Conservation (phyloP, 2,888 invertebrate species). For the Zaprionus obscuricornis region DNA sequence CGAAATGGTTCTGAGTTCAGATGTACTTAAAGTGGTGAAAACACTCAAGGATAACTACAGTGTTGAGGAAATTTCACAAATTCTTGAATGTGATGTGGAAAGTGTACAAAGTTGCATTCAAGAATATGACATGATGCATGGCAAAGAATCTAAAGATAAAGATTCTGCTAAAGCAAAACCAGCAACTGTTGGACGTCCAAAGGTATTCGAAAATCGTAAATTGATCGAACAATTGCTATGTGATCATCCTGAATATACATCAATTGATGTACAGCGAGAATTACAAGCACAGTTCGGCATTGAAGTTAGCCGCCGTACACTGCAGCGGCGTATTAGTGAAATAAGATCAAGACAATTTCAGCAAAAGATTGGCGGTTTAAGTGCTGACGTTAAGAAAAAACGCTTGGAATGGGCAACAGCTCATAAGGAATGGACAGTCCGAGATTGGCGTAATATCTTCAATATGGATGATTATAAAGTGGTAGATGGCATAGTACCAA, state of each 20-base stretch:
- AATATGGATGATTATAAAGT: conserved; percentile 64
- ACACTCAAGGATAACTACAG: conserved; percentile 34
- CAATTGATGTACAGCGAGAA: conserved; percentile 57
- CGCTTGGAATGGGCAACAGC: conserved; percentile 56
- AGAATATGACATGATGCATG: conserved; percentile 13
- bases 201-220: conserved; percentile 53
- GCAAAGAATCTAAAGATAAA: conserved; percentile 20
- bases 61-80: conserved; percentile 54
- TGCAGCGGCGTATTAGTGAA: conserved; percentile 64
- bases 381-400: not conserved
- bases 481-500: conserved; percentile 11
- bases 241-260: conserved; percentile 52
- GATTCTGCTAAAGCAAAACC: conserved; percentile 19
- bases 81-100: conserved; percentile 54
- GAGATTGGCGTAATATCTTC: conserved; percentile 66
- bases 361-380: conserved; percentile 9
- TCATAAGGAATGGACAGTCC: conserved; percentile 56
- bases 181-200: conserved; percentile 52
- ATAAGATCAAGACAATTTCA: conserved; percentile 31
- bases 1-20: conserved; percentile 35
- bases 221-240: conserved; percentile 50
- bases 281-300: conserved; percentile 48
- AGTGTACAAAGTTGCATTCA: conserved; percentile 47
- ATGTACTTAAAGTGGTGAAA: conserved; percentile 32
- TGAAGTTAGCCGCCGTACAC: conserved; percentile 59